Evolutionary conservation across 2,797 vertebrate species (phyloP).

Genomic region (Mycteria americana): DNA sequence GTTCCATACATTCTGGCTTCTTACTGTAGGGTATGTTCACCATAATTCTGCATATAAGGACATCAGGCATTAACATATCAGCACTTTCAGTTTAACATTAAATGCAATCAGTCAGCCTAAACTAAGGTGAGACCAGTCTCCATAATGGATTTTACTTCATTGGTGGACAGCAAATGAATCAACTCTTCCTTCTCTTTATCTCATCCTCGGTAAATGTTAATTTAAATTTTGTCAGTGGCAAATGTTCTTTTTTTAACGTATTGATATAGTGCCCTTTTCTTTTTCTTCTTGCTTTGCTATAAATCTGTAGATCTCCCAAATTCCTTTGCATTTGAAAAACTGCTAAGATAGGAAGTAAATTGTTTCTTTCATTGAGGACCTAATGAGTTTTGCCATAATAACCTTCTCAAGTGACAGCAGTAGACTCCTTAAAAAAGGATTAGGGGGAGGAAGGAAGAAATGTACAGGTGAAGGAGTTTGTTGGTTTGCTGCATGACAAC

Average conservation of each 20-base stretch:
- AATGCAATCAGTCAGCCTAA: background rate
- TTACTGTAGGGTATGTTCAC: background rate
- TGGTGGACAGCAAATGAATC: background rate
- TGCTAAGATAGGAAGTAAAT: background rate
- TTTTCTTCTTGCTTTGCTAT: background rate
- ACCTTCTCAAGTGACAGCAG: background rate
- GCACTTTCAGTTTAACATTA: background rate
- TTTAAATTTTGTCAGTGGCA: background rate
- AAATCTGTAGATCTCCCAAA: background rate
- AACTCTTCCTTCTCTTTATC: background rate
- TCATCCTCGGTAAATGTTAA: background rate
- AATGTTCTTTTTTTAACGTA: background rate
- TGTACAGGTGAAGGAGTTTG: background rate
- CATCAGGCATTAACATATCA: background rate
- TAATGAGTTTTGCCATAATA: background rate
- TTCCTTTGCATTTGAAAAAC: background rate
- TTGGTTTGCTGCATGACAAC: background rate
- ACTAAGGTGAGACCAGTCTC: background rate
- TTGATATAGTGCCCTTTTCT: background rate
- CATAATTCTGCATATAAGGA: background rate
- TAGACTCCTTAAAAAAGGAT: background rate
- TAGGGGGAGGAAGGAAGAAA: background rate
- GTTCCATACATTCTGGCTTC: background rate
- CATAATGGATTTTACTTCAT: background rate
- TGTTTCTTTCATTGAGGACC: background rate